Evolutionary conservation across 2,113 vertebrate genomes (phyloP).

Genomic region (Carassius gibelio): DNA sequence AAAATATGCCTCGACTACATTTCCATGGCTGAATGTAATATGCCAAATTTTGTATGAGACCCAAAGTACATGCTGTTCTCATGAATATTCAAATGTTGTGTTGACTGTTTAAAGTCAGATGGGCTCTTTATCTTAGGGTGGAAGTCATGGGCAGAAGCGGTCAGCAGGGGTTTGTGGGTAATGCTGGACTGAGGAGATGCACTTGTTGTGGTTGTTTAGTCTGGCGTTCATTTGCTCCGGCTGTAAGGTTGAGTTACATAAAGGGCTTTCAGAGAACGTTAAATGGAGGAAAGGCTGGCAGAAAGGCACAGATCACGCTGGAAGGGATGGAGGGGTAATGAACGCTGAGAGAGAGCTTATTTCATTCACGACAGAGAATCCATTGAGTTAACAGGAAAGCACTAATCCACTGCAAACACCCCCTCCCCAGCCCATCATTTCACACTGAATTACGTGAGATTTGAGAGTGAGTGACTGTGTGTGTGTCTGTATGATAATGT

Average conservation of each 20-base stretch:
- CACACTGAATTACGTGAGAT: slow-evolving; percentile 39
- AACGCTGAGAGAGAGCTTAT: not conserved
- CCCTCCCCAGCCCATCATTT: slow-evolving; percentile 35
- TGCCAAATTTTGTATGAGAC: not conserved
- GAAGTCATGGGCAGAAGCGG: slow-evolving; percentile 18
- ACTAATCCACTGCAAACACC: slow-evolving; percentile 35
- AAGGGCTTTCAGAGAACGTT: slow-evolving; percentile 32
- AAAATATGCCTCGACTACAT: not conserved
- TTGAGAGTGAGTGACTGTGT: not conserved
- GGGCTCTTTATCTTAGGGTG: slow-evolving; percentile 7
- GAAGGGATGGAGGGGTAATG: not conserved
- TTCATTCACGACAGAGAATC: slow-evolving; percentile 22
- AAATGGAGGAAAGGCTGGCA: slow-evolving; percentile 33
- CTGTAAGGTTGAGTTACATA: slow-evolving; percentile 46
- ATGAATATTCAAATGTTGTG: slow-evolving; percentile 25
- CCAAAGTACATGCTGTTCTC: slow-evolving; percentile 2
- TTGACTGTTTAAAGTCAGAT: not conserved
- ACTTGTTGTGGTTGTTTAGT: slow-evolving; percentile 37
- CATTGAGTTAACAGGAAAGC: slow-evolving; percentile 35
- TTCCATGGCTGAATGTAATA: not conserved
- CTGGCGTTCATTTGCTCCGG: not conserved
- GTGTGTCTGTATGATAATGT: slow-evolving; percentile 15
- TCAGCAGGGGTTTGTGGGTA: slow-evolving; percentile 35
- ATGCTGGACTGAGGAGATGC: slow-evolving; percentile 3
- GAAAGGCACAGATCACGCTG: slow-evolving; percentile 3